Conservation (phyloP, 2,113 vertebrate genomes). For the Serilophus lunatus region DNA sequence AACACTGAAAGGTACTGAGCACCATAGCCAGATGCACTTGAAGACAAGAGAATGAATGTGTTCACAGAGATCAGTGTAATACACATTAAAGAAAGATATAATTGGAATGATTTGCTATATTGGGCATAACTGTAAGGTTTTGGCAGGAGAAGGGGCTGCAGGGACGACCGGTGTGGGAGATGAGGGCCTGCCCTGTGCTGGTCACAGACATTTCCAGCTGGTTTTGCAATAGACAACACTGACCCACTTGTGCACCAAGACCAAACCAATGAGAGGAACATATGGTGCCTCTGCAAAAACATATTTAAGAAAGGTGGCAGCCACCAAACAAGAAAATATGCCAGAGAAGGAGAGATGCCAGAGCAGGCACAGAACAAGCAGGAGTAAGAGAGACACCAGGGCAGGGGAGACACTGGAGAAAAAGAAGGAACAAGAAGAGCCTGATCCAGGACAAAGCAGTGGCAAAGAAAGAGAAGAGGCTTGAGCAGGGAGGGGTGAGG, state of each 20-base stretch:
- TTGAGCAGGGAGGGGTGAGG: background rate
- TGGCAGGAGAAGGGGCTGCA: background rate
- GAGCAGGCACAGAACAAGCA: background rate
- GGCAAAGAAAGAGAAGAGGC: background rate
- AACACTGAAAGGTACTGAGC: background rate
- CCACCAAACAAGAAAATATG: background rate
- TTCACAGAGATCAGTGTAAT: background rate
- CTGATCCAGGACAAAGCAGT: fast-evolving
- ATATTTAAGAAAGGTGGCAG: background rate
- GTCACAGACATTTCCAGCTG: background rate
- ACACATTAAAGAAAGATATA: background rate
- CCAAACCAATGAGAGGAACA: background rate
- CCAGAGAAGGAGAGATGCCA: background rate
- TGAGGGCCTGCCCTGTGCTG: background rate
- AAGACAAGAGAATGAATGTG: background rate
- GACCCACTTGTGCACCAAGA: background rate
- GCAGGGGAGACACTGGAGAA: background rate
- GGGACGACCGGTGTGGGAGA: background rate
- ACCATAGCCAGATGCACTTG: background rate
- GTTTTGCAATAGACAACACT: background rate
- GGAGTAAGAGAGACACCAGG: background rate
- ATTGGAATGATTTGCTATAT: background rate
- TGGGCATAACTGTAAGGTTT: background rate
- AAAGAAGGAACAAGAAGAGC: background rate
- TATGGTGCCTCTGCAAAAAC: background rate